These are phyloP conservation scores for Hermaeophaga mercurialis DNA, from an alignment of 2,888 invertebrate genomes.

Conservation along the genomic window DNA sequence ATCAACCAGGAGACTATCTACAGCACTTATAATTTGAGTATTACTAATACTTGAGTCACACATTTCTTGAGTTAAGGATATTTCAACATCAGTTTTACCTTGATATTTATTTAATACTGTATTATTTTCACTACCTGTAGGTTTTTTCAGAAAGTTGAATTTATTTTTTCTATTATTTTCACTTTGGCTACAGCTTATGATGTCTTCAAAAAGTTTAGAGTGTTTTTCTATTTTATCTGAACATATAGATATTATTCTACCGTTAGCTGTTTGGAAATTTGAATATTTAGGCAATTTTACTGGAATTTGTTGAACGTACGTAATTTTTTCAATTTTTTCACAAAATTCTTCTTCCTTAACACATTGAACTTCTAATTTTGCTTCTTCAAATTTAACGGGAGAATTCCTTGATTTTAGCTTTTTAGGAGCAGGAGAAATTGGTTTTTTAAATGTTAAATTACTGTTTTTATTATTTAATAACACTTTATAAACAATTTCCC, in stretches of 20 bases:
- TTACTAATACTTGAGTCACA: constrained; percentile 28
- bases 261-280: constrained; percentile 40
- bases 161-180: constrained; percentile 31
- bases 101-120: background rate
- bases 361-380: background rate
- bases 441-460: constrained; percentile 41
- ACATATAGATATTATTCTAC: constrained; percentile 50
- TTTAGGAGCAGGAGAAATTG: constrained; percentile 33
- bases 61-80: constrained; percentile 30
- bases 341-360: background rate
- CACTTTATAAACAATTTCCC: constrained; percentile 25
- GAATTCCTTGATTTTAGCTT: constrained; percentile 16
- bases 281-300: constrained; percentile 17
- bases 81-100: constrained; percentile 19
- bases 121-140: background rate
- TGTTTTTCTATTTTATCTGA: constrained; percentile 47
- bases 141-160: constrained; percentile 36
- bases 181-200: constrained; percentile 37
- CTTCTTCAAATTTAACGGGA: background rate
- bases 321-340: no score
- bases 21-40: constrained; percentile 23
- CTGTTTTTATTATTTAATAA: constrained; percentile 15
- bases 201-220: constrained; percentile 52
- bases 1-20: no score
- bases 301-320: background rate